phyloP scores from a whole-genome alignment of 2,113 vertebrate genomes.

The Genyomyrus donnyi region DNA sequence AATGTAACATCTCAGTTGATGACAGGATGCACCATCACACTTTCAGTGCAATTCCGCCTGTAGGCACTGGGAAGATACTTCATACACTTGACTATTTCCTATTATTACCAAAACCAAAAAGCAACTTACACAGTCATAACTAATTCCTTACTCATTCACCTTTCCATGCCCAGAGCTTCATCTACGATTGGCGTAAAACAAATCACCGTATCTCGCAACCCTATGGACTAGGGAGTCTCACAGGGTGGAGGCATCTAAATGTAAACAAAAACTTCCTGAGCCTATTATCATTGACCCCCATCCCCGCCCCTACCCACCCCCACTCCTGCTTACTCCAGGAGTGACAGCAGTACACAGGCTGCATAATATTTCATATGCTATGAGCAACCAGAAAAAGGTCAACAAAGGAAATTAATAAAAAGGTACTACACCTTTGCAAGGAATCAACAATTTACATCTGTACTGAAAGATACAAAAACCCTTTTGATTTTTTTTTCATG shows the following conservation, averaged over 20 bases:
- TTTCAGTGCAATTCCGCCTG: background rate
- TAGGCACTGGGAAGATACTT: background rate
- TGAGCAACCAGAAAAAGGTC: background rate
- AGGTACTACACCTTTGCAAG: background rate
- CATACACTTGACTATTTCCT: background rate
- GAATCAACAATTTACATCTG: background rate
- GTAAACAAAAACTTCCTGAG: conserved; percentile 22
- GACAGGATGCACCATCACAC: background rate
- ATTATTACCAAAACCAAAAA: background rate
- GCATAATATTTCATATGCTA: background rate
- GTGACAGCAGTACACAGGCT: background rate
- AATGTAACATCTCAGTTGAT: background rate
- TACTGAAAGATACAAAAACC: background rate
- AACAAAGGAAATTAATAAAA: background rate
- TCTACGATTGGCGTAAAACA: background rate
- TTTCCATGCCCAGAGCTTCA: background rate
- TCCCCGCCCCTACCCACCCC: background rate
- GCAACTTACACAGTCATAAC: background rate
- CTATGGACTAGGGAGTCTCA: background rate
- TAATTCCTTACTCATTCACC: background rate
- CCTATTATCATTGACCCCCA: background rate
- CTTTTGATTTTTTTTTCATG: background rate
- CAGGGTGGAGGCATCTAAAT: conserved; percentile 17
- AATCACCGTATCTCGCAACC: background rate
- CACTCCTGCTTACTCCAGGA: background rate